Percentiles rank a stretch among this genome's conserved stretches.
These are phyloP conservation scores for Halocaridina rubra DNA, from an alignment of 2,888 invertebrate species.

Conservation along the genomic window DNA sequence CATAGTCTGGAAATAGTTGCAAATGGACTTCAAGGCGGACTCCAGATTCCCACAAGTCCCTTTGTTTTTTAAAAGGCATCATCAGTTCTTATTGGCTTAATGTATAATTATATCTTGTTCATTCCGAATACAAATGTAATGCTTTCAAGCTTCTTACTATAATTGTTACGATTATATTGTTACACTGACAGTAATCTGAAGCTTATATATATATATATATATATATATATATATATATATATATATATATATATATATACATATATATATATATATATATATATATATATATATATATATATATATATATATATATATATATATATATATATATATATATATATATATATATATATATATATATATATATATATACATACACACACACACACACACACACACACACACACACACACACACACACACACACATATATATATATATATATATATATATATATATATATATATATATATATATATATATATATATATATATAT, in stretches of 20 bases:
- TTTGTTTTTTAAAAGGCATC: too few relatives aligned
- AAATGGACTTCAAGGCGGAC: too few relatives aligned
- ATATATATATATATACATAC: conserved; percentile 10
- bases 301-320: background rate
- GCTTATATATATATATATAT: conserved; percentile 1
- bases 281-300: background rate
- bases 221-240: conserved; percentile 14
- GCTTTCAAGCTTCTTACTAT: too few relatives aligned
- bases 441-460: background rate
- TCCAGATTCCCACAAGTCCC: too few relatives aligned
- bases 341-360: conserved; percentile 6
- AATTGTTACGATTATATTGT: background rate
- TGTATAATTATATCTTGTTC: too few relatives aligned
- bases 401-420: conserved; percentile 1
- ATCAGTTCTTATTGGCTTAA: too few relatives aligned
- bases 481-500: too few relatives aligned
- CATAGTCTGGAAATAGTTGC: too few relatives aligned
- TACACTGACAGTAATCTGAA: background rate
- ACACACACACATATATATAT: background rate
- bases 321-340: background rate
- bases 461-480: background rate
- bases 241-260: conserved; percentile 8
- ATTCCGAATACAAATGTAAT: too few relatives aligned
- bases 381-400: background rate
- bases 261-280: background rate